Evolutionary conservation across 2,797 vertebrate genomes (phyloP), one percentile per base, ranked within the genome.

Genomic region (Aratinga solstitialis): DNA sequence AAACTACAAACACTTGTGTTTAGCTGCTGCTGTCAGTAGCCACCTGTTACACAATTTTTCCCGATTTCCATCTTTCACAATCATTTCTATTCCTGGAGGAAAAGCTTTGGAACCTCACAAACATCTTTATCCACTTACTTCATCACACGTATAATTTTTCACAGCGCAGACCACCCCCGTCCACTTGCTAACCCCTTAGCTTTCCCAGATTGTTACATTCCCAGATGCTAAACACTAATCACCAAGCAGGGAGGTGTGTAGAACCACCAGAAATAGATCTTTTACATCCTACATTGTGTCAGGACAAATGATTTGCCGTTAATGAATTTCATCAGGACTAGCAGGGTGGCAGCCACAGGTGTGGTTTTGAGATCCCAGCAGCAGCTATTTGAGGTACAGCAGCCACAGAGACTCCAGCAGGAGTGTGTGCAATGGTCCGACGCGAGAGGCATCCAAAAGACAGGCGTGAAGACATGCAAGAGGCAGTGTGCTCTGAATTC

Each of bases 71-170:
- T 79, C 32, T 87, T 87, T 85, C 47, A 45, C 62, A 74, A 82
- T 89, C 1, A 72, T 77, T 92, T 69, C 45, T 84, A 54, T 93
- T 93, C 83, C 80, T 66, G 22, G 23, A 94, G 83, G 86, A 74
- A 66, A 93, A 91, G 8, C 47, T 76, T 84, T 81, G 77, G 62
- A 86, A 69, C 47, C 84, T 88, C 10, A 8, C 0, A 3, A 82
- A 43, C 69, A 91, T 88, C 94, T 90, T 94, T 84, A 88, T 84
- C 50, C 66, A 58, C 72, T 93, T 85, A 94, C 12, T 84, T 78
- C 47, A 91, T 54, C 17, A 38, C 27, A 40, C 10, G n/a, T 80
- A 22, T 3, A 40, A 69, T 90, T 95, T 81, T 89, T 88, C 73
- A 82, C 18, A 56, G 40, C 10, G 10, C 24, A 71, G 91, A 89